phyloP scores from a whole-genome alignment of 2,888 invertebrate species.

The Ormia ochracea region DNA sequence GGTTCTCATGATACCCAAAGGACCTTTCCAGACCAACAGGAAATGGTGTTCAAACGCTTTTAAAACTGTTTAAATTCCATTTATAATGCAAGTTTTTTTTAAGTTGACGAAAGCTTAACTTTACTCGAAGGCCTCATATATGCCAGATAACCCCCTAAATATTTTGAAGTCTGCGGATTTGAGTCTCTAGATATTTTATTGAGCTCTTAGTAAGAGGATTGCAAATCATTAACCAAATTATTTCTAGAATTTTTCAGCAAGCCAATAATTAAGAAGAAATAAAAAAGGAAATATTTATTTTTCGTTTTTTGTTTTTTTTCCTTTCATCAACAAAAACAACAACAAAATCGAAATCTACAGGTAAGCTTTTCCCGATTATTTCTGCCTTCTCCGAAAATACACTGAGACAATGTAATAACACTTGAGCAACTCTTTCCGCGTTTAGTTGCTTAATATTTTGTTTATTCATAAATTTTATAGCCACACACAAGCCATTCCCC shows the following conservation, averaged over 20 bases:
- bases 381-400: neutral
- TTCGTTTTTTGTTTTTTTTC: neutral
- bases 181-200: neutral
- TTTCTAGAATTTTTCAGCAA: constrained; percentile 4
- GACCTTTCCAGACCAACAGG: no score
- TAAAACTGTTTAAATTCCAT: no score
- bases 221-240: neutral
- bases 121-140: no score
- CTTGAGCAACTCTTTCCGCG: neutral
- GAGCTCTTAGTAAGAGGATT: neutral
- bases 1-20: no score
- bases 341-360: neutral
- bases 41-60: no score
- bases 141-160: no score
- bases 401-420: neutral
- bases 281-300: neutral
- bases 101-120: no score
- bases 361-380: neutral
- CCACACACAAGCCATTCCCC: no score
- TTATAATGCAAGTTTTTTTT: no score
- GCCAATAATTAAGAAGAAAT: neutral
- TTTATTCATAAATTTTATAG: no score
- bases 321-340: neutral
- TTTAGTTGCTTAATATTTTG: no score
- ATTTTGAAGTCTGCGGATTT: neutral